A percentile compares a stretch with the other conserved stretches of the same genome.
Evolutionary conservation across 2,113 vertebrate species (phyloP).

Genomic region (Phalacrocorax pelagicus): DNA sequence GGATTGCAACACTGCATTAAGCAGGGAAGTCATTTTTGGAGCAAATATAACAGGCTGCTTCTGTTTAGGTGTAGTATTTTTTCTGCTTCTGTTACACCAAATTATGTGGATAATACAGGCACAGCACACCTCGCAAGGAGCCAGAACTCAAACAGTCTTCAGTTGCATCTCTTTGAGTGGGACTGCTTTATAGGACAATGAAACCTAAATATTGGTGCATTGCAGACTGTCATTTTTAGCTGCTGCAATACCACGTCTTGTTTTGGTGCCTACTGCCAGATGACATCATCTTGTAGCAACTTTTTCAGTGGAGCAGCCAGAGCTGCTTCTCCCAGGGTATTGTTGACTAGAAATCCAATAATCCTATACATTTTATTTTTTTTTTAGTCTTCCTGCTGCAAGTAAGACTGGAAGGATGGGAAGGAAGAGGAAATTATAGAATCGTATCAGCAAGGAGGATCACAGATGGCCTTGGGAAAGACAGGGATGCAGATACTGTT

Average conservation of each 20-base stretch:
- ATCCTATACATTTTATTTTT: background rate
- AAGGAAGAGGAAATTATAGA: background rate
- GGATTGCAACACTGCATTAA: background rate
- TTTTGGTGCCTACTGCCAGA: conserved; percentile 37
- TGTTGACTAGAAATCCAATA: background rate
- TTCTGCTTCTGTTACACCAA: background rate
- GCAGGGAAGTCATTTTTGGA: background rate
- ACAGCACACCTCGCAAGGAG: background rate
- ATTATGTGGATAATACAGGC: background rate
- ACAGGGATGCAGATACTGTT: background rate
- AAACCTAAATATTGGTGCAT: conserved; percentile 43
- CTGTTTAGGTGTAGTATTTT: background rate
- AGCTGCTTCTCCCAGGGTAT: background rate
- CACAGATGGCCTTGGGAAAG: background rate
- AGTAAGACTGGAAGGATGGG: background rate
- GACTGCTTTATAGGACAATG: background rate
- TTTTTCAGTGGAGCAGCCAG: background rate
- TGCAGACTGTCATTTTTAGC: conserved; percentile 58
- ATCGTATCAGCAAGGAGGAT: background rate
- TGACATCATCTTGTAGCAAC: conserved; percentile 40
- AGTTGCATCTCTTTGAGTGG: background rate
- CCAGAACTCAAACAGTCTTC: background rate
- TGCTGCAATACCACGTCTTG: conserved; percentile 30
- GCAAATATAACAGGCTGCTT: background rate
- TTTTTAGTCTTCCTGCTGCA: background rate